phyloP scores from a whole-genome alignment of 2,797 vertebrate genomes.

The Typhlichthys subterraneus region DNA sequence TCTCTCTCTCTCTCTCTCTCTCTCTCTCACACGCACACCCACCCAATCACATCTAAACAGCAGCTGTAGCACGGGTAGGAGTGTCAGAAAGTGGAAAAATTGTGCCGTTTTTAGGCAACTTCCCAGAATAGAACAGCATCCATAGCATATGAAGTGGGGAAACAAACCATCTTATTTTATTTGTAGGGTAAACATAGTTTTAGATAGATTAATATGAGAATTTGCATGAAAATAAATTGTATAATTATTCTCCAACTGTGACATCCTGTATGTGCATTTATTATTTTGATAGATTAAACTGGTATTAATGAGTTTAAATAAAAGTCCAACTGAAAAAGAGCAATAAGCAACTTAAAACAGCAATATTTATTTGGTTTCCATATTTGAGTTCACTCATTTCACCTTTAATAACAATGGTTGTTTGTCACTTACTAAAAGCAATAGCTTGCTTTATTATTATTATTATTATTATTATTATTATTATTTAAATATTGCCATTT shows the following conservation, averaged over 20 bases:
- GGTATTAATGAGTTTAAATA: neutral
- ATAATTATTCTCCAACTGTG: neutral
- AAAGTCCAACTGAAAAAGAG: too few relatives aligned
- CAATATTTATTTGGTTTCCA: too few relatives aligned
- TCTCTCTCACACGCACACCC: neutral
- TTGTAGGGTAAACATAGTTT: too few relatives aligned
- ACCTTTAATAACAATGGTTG: too few relatives aligned
- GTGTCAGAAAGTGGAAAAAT: slow-evolving; percentile 65
- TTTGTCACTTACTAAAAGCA: too few relatives aligned
- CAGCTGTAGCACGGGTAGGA: slow-evolving; percentile 50
- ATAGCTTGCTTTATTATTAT: too few relatives aligned
- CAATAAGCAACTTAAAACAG: too few relatives aligned
- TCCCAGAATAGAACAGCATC: slow-evolving; percentile 72
- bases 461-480: too few relatives aligned
- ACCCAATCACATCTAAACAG: slow-evolving; percentile 38
- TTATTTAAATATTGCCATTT: too few relatives aligned
- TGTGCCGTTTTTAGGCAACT: slow-evolving; percentile 62
- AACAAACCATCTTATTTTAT: slow-evolving; percentile 18
- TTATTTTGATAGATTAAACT: neutral
- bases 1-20: slow-evolving; percentile 24
- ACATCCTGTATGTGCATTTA: neutral
- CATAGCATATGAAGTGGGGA: slow-evolving; percentile 50
- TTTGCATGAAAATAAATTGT: slow-evolving; percentile 21
- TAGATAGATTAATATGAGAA: neutral
- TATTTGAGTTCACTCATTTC: too few relatives aligned